Evolutionary conservation across 1,140 invertebrate genomes (phyloP).

Genomic region (Drosophila melanica): DNA sequence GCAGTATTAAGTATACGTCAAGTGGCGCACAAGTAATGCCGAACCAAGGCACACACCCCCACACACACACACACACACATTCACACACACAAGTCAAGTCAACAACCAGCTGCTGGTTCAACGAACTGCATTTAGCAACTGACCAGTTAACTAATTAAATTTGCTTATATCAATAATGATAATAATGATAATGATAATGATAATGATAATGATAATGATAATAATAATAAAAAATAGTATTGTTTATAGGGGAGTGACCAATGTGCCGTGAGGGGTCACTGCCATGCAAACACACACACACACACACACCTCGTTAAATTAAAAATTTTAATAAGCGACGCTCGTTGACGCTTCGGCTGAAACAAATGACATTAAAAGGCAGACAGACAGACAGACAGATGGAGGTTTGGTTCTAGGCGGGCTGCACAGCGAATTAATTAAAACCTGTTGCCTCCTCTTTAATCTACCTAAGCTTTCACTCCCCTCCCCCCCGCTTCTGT

Average conservation of each 20-base stretch:
- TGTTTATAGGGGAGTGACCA: constrained; percentile 1
- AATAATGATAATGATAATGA: constrained; percentile 24
- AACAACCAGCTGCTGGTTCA: constrained; percentile 40
- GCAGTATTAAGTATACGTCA: constrained; percentile 41
- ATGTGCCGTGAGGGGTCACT: neutral
- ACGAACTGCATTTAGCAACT: constrained; percentile 35
- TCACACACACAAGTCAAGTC: constrained; percentile 22
- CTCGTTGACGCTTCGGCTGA: neutral
- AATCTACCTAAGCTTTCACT: constrained; percentile 1
- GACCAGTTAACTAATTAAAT: constrained; percentile 49
- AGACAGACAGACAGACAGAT: neutral
- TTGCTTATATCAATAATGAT: constrained; percentile 41
- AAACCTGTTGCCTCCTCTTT: constrained; percentile 42
- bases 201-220: constrained; percentile 28
- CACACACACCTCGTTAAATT: neutral
- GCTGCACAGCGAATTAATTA: constrained; percentile 42
- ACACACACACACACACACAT: constrained; percentile 5
- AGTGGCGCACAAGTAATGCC: constrained; percentile 19
- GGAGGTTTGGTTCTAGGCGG: neutral
- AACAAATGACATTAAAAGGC: neutral
- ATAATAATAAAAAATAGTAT: constrained; percentile 11
- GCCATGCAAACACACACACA: no score
- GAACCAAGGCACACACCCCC: constrained; percentile 14
- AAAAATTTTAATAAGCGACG: constrained; percentile 13
- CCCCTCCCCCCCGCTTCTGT: neutral